Evolutionary conservation across 2,888 invertebrate genomes (phyloP), one percentile per base, ranked within the genome.

Genomic region (Dorcus parallelipipedus): DNA sequence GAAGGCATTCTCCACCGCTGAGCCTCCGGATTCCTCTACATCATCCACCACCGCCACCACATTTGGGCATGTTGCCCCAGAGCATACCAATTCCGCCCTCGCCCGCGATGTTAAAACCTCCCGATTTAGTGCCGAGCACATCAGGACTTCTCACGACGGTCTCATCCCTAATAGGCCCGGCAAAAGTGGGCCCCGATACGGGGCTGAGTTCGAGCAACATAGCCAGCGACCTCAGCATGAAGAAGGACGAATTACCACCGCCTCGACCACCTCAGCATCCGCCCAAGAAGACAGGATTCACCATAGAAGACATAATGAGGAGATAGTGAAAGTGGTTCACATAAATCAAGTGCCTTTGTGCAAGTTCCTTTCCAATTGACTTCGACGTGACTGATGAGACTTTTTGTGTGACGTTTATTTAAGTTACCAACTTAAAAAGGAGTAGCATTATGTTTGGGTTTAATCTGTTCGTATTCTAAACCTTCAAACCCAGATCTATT

Each of bases 261-360:
- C 83, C 83, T 45, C 81, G 84, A 0, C 82, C 56, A 10, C 47
- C 47, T 17, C 59, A 59, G 42, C 55, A 54, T 54, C 84, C 89
- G 2, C 81, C 81, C 3, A 81, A 81, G 66, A 89, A 90, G 71
- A 91, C 91, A 73, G 93, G 93, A 14, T 93, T 93, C 77, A 93
- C 92, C 74, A 93, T 93, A 81, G 93, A 92, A 73, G 93, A 93
- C 69, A 93, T 93, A 67, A 93, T 93, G 93, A 85, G 93, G 72
- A 90, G 92, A 78, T 91, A 83, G 83, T 73, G 64, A 63, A 40
- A 14, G 60, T 42, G 17, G 42, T 60, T 42, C 10, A 39, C 43
- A 9, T 38, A 33, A 45, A 57, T 42, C 38, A 33, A 41, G 38
- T 38, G 26, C 26, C 26, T 33, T 33, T 33, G 26, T 33, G 26